A percentile compares a stretch with the other conserved stretches of the same genome.
Conservation (phyloP, 2,888 invertebrate genomes). For the Troides oblongomaculatus region DNA sequence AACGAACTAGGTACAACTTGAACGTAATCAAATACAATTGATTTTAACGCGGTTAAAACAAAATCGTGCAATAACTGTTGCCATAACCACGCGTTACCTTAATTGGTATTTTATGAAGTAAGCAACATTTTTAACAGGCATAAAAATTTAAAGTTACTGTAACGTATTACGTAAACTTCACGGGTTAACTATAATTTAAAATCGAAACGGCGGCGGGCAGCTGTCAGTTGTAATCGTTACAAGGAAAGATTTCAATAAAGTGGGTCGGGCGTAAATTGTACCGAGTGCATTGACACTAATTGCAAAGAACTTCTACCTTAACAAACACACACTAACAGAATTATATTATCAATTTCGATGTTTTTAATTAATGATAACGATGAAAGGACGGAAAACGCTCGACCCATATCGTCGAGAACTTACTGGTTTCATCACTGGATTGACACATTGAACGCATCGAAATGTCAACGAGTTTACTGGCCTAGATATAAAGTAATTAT, state of each 20-base stretch:
- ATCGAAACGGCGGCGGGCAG: neutral
- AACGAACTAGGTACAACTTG: neutral
- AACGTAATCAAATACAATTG: neutral
- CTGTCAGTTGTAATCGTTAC: slow-evolving; percentile 13
- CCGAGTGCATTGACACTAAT: slow-evolving; percentile 4
- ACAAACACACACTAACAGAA: neutral
- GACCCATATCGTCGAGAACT: slow-evolving; percentile 10
- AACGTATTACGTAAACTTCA: slow-evolving; percentile 6
- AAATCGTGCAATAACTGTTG: neutral
- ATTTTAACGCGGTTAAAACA: neutral
- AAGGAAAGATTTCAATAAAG: slow-evolving; percentile 14
- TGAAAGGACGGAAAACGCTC: slow-evolving; percentile 7
- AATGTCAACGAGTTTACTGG: slow-evolving; percentile 1
- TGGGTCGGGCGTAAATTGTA: neutral
- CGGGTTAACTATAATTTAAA: slow-evolving; percentile 2
- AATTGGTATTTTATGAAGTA: neutral
- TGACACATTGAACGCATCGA: slow-evolving; percentile 11
- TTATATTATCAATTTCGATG: slow-evolving; percentile 6
- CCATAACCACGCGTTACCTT: neutral
- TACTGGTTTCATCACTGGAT: slow-evolving; percentile 8
- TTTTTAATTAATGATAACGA: slow-evolving; percentile 18
- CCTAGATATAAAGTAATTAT: slow-evolving; percentile 7
- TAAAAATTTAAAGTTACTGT: neutral
- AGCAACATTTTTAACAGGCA: neutral
- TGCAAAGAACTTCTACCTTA: neutral